Conservation (phyloP, 1,140 invertebrate species). For the Bombus balteatus region DNA sequence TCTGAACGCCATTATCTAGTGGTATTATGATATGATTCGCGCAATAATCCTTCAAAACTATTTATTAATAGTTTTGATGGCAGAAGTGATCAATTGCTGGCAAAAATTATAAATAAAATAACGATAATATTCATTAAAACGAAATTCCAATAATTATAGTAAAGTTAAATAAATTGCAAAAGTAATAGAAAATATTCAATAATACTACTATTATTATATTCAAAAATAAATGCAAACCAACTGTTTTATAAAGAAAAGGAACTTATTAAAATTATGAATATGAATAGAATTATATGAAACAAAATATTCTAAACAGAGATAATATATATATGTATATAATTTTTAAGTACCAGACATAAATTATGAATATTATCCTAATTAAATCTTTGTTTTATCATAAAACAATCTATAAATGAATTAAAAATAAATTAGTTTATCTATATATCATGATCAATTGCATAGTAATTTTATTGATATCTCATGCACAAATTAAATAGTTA, state of each 20-base stretch:
- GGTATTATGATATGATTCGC: constrained; percentile 39
- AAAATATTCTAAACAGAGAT: background rate
- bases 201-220: background rate
- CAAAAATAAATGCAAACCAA: background rate
- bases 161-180: background rate
- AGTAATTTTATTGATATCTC: background rate
- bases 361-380: background rate
- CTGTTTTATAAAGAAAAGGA: background rate
- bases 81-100: constrained; percentile 13
- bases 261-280: background rate
- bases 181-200: background rate
- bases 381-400: background rate
- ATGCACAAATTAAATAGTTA: background rate
- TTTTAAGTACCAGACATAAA: background rate
- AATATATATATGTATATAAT: background rate
- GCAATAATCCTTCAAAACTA: constrained; percentile 8
- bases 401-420: background rate
- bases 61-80: constrained; percentile 23
- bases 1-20: constrained; percentile 49
- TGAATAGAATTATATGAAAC: background rate
- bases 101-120: constrained; percentile 6
- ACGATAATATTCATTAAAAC: background rate
- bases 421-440: background rate
- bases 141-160: background rate
- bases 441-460: background rate